Evolutionary conservation across 2,797 vertebrate genomes (phyloP).

Genomic region (Anabas testudineus): DNA sequence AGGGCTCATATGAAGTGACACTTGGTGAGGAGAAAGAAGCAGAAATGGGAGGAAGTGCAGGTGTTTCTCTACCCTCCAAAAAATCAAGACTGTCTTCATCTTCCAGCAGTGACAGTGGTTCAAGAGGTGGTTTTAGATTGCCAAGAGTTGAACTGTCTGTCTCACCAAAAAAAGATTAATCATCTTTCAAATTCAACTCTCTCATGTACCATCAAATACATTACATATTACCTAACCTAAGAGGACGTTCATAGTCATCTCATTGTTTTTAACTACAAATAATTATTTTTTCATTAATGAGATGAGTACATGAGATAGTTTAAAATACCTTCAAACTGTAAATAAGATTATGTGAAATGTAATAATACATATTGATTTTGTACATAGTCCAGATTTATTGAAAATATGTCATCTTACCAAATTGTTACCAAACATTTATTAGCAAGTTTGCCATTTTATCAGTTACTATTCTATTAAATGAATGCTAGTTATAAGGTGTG

Average conservation of each 20-base stretch:
- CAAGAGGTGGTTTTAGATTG: conserved; percentile 83
- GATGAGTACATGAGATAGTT: conserved; percentile 76
- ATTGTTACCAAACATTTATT: conserved; percentile 58
- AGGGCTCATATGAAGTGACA: conserved; percentile 95
- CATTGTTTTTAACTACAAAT: conserved; percentile 44
- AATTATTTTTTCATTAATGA: conserved; percentile 53
- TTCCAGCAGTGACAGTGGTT: conserved; percentile 90
- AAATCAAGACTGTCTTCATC: conserved; percentile 90
- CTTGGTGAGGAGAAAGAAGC: conserved; percentile 88
- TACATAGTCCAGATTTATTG: conserved; percentile 87
- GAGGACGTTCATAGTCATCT: conserved; percentile 52
- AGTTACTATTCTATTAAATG: conserved; percentile 64
- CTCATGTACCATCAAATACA: conserved; percentile 54
- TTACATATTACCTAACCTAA: conserved; percentile 17
- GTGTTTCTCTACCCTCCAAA: conserved; percentile 82
- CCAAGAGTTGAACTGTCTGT: conserved; percentile 87
- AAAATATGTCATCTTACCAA: conserved; percentile 69
- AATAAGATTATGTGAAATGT: conserved; percentile 88
- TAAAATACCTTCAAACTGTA: conserved; percentile 83
- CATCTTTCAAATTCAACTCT: conserved; percentile 52
- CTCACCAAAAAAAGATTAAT: conserved; percentile 87
- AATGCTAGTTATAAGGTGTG: conserved; percentile 72
- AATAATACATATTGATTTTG: conserved; percentile 84
- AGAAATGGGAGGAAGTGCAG: conserved; percentile 79
- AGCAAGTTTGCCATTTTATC: conserved; percentile 61